Evolutionary conservation across 2,113 vertebrate species (phyloP), one percentile per base, ranked within the genome.

Genomic region (Solea senegalensis): DNA sequence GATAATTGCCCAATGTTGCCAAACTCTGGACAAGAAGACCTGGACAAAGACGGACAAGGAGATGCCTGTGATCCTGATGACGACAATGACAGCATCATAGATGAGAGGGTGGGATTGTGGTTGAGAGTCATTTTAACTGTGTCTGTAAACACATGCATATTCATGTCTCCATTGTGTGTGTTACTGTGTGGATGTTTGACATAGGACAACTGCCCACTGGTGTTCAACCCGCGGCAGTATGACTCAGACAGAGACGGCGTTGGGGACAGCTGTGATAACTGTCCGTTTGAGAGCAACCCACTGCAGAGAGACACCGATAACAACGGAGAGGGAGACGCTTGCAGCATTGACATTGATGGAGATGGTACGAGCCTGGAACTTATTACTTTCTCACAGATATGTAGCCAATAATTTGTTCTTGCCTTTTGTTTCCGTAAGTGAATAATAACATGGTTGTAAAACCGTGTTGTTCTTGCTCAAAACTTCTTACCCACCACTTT

Each of bases 21-120:
- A 40, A 99, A 99, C 83, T 99, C 98, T 28, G 98, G 98, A 60
- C 98, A 99, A 76, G 98, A 99, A 69, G 98, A 99, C 74, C 94
- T 96, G 43, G 98, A 99, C 90, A 95, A 82, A 61, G 98, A 99
- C 3, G 95, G 96, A 40, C 89, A 93, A 10, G 98, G 97, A 4
- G 97, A 99, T 15, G 94, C 97, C 21, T 99, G 98, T 57, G 97
- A 99, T 21, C 94, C 95, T 1, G 97, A 99, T 1, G 98, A 99
- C 3, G 98, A 99, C 90, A 96, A 98, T 0, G 98, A 99, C 3
- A 94, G 94, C 3, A 96, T 98, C 0, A 78, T 89, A 0, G 98
- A 99, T 62, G 97, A 96, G 83, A 94, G 96, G 92, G 98, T 99
- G 86, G 92, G 94, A 1, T 10, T 26, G 48, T 14, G 13, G 4